Conservation (phyloP, 2,888 invertebrate species). For the Brachyopa scutellaris region DNA sequence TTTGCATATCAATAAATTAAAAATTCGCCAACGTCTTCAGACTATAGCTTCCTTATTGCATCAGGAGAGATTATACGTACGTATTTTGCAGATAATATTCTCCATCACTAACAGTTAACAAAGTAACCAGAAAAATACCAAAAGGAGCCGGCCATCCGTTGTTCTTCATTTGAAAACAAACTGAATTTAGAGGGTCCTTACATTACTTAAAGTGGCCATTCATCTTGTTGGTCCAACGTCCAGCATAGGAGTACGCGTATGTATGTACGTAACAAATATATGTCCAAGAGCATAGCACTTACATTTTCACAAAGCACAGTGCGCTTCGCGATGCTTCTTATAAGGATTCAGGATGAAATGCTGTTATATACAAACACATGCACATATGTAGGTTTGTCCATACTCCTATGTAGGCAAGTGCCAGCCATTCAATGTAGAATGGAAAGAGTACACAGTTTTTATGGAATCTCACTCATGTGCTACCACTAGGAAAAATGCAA, state of each 20-base stretch:
- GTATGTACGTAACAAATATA: background rate
- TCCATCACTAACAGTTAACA: conserved; percentile 6
- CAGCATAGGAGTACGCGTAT: background rate
- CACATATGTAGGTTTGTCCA: too few relatives aligned
- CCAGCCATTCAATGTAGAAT: background rate
- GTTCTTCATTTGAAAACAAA: conserved; percentile 57
- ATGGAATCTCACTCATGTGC: conserved; percentile 24
- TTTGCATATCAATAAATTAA: too few relatives aligned
- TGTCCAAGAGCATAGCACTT: conserved; percentile 1
- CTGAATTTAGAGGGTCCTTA: conserved; percentile 54
- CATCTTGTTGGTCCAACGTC: conserved; percentile 36
- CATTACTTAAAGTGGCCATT: conserved; percentile 62
- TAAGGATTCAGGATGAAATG: background rate
- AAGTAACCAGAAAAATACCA: conserved; percentile 15
- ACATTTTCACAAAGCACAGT: too few relatives aligned
- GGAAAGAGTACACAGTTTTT: background rate
- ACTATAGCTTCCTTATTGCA: too few relatives aligned
- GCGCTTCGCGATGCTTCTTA: background rate
- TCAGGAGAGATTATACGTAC: background rate
- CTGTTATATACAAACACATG: background rate
- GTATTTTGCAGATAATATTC: conserved; percentile 3
- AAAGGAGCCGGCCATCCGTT: too few relatives aligned
- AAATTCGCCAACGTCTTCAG: too few relatives aligned
- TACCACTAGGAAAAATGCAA: conserved; percentile 36
- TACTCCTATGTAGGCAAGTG: background rate